A percentile compares a stretch with the other conserved stretches of the same genome.
These are phyloP conservation scores for Lycaon pictus DNA, from an alignment of 2,113 vertebrate genomes.

Conservation along the genomic window DNA sequence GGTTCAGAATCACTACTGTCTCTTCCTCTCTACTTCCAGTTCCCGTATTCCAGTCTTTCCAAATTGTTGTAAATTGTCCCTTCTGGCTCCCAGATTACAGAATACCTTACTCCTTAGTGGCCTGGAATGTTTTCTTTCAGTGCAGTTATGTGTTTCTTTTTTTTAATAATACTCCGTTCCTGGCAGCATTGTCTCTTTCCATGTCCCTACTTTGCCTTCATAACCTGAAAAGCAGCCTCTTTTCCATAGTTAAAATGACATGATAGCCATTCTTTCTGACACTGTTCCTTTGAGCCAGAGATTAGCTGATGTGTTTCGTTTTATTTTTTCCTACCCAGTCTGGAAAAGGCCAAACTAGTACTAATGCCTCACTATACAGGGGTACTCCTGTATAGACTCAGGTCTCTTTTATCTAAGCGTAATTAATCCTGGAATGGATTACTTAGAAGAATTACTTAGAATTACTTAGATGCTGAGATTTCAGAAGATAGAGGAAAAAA, in stretches of 20 bases:
- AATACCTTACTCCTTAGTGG: not conserved
- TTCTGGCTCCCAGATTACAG: not conserved
- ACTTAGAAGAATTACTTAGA: not conserved
- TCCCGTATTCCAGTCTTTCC: not conserved
- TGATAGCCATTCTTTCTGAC: constrained; percentile 23
- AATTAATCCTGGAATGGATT: not conserved
- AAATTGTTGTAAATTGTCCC: not conserved
- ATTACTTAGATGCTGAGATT: not conserved
- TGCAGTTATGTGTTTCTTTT: not conserved
- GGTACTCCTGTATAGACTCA: not conserved
- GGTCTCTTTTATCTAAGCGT: not conserved
- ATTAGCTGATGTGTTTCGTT: not conserved
- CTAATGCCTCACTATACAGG: not conserved
- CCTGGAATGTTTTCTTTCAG: constrained; percentile 16
- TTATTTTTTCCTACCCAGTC: not conserved
- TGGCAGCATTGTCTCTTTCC: not conserved
- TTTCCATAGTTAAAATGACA: constrained; percentile 13
- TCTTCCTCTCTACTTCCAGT: not conserved
- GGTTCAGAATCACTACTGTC: not conserved
- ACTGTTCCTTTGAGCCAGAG: not conserved
- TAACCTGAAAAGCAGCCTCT: not conserved
- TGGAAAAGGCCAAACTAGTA: not conserved
- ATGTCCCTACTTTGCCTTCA: not conserved
- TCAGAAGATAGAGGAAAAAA: not conserved
- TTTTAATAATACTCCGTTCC: not conserved